phyloP scores from a whole-genome alignment of 2,797 vertebrate species.

The Scyliorhinus canicula region DNA sequence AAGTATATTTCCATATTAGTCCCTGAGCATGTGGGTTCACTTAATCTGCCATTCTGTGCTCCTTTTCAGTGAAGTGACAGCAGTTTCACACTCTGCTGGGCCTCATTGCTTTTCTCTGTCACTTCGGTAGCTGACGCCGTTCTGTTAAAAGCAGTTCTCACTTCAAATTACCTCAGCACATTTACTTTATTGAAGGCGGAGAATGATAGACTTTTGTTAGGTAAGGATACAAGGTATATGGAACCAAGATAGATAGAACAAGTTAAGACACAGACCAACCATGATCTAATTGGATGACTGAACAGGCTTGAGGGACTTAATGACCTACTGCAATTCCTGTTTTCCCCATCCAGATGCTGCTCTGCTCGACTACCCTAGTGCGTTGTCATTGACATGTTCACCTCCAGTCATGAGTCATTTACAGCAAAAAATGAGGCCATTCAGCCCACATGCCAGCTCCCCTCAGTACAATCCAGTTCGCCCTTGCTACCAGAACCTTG shows the following conservation, averaged over 20 bases:
- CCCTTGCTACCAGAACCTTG: no score
- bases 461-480: background rate
- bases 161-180: background rate
- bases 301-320: background rate
- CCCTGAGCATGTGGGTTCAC: background rate
- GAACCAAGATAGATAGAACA: background rate
- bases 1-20: constrained; percentile 29
- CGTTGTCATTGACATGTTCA: background rate
- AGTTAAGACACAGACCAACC: background rate
- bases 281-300: background rate
- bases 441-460: background rate
- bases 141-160: background rate
- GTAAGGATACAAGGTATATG: background rate
- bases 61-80: background rate
- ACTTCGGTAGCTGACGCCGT: background rate
- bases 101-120: background rate
- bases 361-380: background rate
- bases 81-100: background rate
- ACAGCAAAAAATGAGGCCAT: background rate
- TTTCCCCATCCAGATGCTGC: background rate
- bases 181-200: background rate
- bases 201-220: background rate
- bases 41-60: background rate
- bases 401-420: background rate
- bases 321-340: no score